phyloP scores from a whole-genome alignment of 2,113 vertebrate genomes.

The Oenanthe melanoleuca region DNA sequence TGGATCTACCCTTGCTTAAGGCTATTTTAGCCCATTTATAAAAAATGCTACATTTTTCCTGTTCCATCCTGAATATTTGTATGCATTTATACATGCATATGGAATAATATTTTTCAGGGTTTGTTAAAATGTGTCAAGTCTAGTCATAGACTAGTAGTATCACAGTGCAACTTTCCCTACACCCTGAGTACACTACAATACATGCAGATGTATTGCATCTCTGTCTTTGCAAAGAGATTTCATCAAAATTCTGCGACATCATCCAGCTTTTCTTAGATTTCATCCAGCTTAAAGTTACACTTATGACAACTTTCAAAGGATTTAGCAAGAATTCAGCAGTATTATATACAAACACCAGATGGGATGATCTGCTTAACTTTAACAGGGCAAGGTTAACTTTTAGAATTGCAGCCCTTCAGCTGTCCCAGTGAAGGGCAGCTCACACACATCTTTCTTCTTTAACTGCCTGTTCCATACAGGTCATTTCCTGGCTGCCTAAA shows the following conservation, averaged over 20 bases:
- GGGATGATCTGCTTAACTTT: neutral
- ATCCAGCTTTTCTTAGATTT: neutral
- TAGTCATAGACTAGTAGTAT: neutral
- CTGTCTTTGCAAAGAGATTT: neutral
- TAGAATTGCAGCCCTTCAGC: neutral
- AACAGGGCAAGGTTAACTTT: neutral
- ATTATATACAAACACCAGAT: neutral
- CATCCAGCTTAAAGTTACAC: neutral
- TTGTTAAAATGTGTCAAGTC: neutral
- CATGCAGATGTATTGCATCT: rapidly evolving
- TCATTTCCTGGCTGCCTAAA: constrained; percentile 59
- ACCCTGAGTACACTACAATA: neutral
- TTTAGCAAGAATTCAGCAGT: neutral
- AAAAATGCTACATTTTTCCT: neutral
- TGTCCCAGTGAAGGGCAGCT: neutral
- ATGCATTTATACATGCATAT: neutral
- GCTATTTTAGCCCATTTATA: neutral
- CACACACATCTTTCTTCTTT: neutral
- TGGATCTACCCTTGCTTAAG: neutral
- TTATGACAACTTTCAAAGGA: neutral
- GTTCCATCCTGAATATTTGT: neutral
- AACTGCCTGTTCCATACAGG: neutral
- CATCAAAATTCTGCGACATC: neutral
- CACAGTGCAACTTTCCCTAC: neutral
- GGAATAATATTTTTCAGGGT: neutral